Conservation (phyloP, 2,113 vertebrate species). For the Microcebus ravelobensis region DNA sequence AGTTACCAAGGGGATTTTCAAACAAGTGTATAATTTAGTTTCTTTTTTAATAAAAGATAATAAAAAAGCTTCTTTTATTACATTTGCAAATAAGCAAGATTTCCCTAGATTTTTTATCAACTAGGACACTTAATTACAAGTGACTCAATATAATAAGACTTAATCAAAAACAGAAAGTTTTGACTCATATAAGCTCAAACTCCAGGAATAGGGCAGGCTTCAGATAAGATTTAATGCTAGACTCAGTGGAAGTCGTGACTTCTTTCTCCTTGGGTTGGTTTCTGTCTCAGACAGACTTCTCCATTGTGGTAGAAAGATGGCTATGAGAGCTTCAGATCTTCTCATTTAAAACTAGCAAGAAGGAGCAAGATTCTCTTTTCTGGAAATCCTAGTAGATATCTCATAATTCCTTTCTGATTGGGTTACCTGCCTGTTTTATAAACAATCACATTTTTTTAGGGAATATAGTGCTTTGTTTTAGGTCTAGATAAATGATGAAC, state of each 20-base stretch:
- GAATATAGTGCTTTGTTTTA: not conserved
- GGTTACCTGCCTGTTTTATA: not conserved
- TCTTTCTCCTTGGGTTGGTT: not conserved
- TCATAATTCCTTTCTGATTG: not conserved
- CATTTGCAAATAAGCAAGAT: not conserved
- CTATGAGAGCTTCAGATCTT: not conserved
- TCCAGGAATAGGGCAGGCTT: not conserved
- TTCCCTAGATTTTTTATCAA: not conserved
- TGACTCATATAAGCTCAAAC: not conserved
- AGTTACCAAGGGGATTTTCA: not conserved
- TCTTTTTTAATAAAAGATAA: not conserved
- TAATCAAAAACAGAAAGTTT: not conserved
- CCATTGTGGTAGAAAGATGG: not conserved
- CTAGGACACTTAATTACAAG: not conserved
- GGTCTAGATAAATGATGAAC: not conserved
- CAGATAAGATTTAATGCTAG: not conserved
- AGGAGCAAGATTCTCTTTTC: not conserved
- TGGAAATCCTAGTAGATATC: not conserved
- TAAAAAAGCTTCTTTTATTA: not conserved
- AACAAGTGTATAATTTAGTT: not conserved
- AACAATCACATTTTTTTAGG: slow-evolving; percentile 7
- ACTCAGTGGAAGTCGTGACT: not conserved
- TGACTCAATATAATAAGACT: not conserved
- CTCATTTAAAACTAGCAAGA: not conserved
- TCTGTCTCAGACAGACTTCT: not conserved